Percentiles rank a stretch among this genome's conserved stretches.
These are phyloP conservation scores for Micrasema longulum DNA, from an alignment of 1,140 invertebrate species.

Conservation along the genomic window DNA sequence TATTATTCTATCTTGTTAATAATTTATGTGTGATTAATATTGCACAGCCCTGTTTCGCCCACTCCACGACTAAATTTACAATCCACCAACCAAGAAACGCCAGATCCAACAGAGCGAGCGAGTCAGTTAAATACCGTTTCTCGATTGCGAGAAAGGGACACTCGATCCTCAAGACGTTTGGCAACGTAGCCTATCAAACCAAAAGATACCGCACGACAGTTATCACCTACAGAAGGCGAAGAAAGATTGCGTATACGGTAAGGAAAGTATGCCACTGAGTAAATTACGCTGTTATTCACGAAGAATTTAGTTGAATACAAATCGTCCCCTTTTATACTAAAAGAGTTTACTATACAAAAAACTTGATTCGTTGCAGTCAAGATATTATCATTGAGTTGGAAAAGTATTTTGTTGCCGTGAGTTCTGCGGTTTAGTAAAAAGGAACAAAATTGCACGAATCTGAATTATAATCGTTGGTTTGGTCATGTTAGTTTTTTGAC, in stretches of 20 bases:
- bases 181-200: conserved; percentile 31
- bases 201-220: conserved; percentile 39
- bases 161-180: conserved; percentile 14
- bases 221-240: conserved; percentile 12
- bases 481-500: not conserved
- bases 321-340: not conserved
- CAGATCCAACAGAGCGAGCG: conserved; percentile 25
- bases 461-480: not conserved
- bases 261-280: not conserved
- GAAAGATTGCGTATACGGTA: conserved; percentile 1
- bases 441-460: not conserved
- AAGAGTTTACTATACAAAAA: not conserved
- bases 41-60: conserved; percentile 38
- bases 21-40: not conserved
- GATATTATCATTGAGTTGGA: conserved; percentile 7
- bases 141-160: not conserved
- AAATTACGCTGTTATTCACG: too few relatives aligned
- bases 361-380: not conserved
- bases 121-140: not conserved
- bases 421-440: too few relatives aligned
- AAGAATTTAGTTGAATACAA: too few relatives aligned
- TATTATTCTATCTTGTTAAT: not conserved
- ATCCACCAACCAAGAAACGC: conserved; percentile 45
- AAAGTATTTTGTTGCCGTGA: not conserved
- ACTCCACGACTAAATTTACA: conserved; percentile 45